Base-by-base conservation (phyloP, 1,140 invertebrate species). In the Phortica variegata region DNA sequence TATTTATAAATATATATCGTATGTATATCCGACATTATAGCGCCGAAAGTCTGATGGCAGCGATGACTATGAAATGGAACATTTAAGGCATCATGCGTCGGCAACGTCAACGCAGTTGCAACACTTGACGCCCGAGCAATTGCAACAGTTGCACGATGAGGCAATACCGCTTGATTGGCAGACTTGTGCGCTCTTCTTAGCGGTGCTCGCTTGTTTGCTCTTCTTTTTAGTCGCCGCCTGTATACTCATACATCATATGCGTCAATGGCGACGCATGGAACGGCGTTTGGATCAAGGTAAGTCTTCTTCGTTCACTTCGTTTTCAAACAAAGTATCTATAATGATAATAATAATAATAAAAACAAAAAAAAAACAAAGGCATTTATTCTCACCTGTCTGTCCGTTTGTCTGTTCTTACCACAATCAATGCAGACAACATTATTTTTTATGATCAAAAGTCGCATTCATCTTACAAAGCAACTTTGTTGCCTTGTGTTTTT, bases 191-290 rank as follows among this genome's bases (percentile, higher is more conserved):
- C 60, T 85, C 49, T 79, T 81, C 3, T 72, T 82, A 16, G 84
- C 83, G 13, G 81, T 84, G 4, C 79, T 81, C 49, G 80, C 83
- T 31, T 85, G 83, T 66, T 77, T 85, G 19, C 58, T 85, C 47
- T 86, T 86, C 77, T 85, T 86, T 65, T 68, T 82, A 31, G 81
- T 83, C 26, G 82, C 82, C 49, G 82, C 82, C 48, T 79, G 82
- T 52, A 85, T 84, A 51, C 82, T 82, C 17, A 72, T 85, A 37
- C 77, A 85, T 51, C 84, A 85, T 49, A 82, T 82, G 47, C 78
- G 79, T 47, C 83, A 85, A 49, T 85, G 83, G 83, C 75, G 79
- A 49, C 77, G 76, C 48, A 78, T 82, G 73, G 82, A 82, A 57
- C 77, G 75, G 33, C 78, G 79, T 49, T 79, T 81, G 41, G 76